Percentiles rank a stretch among this genome's conserved stretches.
Conservation (phyloP, 2,888 invertebrate species). For the Apotomis capreana region DNA sequence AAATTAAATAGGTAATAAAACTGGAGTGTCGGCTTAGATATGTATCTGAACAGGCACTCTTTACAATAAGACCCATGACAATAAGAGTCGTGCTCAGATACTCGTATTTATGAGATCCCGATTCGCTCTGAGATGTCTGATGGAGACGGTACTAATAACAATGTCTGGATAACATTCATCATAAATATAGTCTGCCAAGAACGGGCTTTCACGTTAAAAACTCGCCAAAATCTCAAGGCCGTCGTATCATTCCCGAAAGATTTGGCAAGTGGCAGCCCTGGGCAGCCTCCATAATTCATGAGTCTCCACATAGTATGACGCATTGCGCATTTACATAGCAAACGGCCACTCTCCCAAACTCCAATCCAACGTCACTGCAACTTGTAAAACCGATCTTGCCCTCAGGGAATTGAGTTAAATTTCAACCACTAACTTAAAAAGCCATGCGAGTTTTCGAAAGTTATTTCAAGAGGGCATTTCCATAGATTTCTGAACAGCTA, state of each 20-base stretch:
- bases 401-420: neutral
- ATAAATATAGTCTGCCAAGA: neutral
- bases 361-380: neutral
- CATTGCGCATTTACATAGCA: slow-evolving; percentile 74
- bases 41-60: too few species aligned
- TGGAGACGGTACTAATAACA: too few species aligned
- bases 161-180: too few species aligned
- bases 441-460: slow-evolving; percentile 1
- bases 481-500: slow-evolving; percentile 67
- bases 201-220: neutral
- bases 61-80: too few species aligned
- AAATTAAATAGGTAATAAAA: too few species aligned
- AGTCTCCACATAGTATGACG: slow-evolving; percentile 65
- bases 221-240: slow-evolving; percentile 23
- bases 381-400: slow-evolving; percentile 14
- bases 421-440: neutral
- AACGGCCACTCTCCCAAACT: slow-evolving; percentile 2
- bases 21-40: too few species aligned
- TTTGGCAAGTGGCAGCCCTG: slow-evolving; percentile 44
- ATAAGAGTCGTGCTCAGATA: too few species aligned
- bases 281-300: slow-evolving; percentile 69
- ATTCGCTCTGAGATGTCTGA: too few species aligned
- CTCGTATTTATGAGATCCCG: too few species aligned
- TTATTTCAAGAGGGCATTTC: slow-evolving; percentile 63
- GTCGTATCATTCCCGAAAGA: slow-evolving; percentile 14